These are phyloP conservation scores for Reticulitermes lucifugus DNA, from an alignment of 2,888 invertebrate species.

Conservation along the genomic window DNA sequence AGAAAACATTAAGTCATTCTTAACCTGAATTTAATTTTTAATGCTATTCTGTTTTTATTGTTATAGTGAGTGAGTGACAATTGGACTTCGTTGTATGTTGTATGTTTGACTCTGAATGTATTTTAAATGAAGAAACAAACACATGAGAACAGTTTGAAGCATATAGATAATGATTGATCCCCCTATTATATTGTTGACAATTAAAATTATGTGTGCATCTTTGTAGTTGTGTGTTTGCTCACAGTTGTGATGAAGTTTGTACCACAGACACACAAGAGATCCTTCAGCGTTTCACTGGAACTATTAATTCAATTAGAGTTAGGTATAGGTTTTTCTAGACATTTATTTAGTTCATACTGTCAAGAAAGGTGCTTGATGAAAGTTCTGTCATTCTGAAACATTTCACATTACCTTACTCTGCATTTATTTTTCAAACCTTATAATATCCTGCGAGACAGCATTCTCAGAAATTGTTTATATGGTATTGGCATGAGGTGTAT, in stretches of 20 bases:
- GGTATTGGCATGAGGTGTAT: too few species aligned
- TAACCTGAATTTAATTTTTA: not conserved
- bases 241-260: slow-evolving; percentile 7
- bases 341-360: not conserved
- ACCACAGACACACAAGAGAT: slow-evolving; percentile 10
- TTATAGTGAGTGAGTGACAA: slow-evolving; percentile 40
- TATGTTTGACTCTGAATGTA: slow-evolving; percentile 47
- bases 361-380: not conserved
- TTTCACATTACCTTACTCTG: not conserved
- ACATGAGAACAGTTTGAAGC: not conserved
- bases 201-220: slow-evolving; percentile 20
- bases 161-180: slow-evolving; percentile 3
- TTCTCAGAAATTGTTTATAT: too few species aligned
- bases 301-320: slow-evolving; percentile 4
- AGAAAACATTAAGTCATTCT: not conserved
- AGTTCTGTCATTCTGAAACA: not conserved
- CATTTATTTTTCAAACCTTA: not conserved
- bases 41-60: not conserved
- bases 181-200: slow-evolving; percentile 4
- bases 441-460: not conserved
- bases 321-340: not conserved
- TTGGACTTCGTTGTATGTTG: slow-evolving; percentile 41
- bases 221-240: slow-evolving; percentile 26
- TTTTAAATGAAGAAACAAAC: slow-evolving; percentile 4
- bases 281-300: not conserved